phyloP scores from a whole-genome alignment of 2,113 vertebrate genomes.

The Channa maculata region DNA sequence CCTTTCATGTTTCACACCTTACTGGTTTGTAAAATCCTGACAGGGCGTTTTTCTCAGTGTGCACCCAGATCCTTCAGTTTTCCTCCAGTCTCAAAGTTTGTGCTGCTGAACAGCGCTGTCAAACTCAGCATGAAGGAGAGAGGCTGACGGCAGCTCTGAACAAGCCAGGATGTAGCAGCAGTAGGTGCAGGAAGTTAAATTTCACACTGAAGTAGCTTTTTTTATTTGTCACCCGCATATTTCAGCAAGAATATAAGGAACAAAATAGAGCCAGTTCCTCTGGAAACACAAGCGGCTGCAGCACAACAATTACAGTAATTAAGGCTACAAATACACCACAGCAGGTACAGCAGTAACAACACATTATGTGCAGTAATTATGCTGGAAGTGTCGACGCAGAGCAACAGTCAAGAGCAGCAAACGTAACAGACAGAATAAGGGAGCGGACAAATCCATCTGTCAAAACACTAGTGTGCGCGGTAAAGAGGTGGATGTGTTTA shows the following conservation, averaged over 20 bases:
- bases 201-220: neutral
- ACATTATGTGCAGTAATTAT: neutral
- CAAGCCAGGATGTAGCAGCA: constrained; percentile 2
- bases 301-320: neutral
- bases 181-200: neutral
- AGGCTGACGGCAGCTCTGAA: neutral
- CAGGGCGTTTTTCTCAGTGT: constrained; percentile 18
- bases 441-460: no score
- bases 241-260: neutral
- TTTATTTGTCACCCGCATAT: neutral
- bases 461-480: no score
- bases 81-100: neutral
- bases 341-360: neutral
- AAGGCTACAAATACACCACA: neutral
- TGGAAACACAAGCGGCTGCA: neutral
- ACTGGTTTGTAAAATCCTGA: constrained; percentile 51
- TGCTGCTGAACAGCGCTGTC: neutral
- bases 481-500: no score
- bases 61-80: constrained; percentile 9
- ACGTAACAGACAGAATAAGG: no score
- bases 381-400: no score
- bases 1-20: constrained; percentile 58
- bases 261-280: neutral
- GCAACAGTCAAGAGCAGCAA: no score
- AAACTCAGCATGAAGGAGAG: neutral